These are phyloP conservation scores for Chaetodon trifasciatus DNA, from an alignment of 2,797 vertebrate species.

Conservation along the genomic window DNA sequence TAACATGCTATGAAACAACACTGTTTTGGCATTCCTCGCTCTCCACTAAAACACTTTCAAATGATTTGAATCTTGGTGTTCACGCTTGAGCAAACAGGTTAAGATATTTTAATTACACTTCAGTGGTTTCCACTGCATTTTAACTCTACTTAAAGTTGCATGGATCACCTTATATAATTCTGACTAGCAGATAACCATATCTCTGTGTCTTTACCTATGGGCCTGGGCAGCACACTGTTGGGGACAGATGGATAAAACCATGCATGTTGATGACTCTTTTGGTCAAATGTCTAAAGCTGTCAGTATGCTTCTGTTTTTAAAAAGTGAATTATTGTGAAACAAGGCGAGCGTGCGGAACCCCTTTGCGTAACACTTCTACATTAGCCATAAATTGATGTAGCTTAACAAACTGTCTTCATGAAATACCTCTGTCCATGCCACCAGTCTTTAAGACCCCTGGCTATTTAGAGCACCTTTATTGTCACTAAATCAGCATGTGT, in stretches of 20 bases:
- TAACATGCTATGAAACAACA: constrained; percentile 20
- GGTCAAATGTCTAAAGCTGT: too few species aligned
- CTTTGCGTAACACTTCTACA: not conserved
- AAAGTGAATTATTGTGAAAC: not conserved
- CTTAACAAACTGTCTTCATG: not conserved
- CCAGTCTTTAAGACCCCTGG: not conserved
- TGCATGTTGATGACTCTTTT: not conserved
- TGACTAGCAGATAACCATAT: not conserved
- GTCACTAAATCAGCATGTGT: not conserved
- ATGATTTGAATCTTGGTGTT: not conserved
- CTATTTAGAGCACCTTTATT: not conserved
- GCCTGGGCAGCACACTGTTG: not conserved
- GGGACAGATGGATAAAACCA: not conserved
- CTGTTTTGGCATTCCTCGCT: not conserved
- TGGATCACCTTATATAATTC: not conserved
- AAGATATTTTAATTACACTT: not conserved
- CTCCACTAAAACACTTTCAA: not conserved
- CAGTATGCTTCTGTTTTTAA: not conserved
- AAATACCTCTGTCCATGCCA: too few species aligned
- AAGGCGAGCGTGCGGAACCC: not conserved
- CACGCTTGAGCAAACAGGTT: too few species aligned
- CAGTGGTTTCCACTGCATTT: not conserved
- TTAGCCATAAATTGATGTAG: not conserved
- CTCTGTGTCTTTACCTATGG: not conserved
- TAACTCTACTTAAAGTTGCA: not conserved